phyloP scores from a whole-genome alignment of 2,113 vertebrate species.

The Climacteris rufus region DNA sequence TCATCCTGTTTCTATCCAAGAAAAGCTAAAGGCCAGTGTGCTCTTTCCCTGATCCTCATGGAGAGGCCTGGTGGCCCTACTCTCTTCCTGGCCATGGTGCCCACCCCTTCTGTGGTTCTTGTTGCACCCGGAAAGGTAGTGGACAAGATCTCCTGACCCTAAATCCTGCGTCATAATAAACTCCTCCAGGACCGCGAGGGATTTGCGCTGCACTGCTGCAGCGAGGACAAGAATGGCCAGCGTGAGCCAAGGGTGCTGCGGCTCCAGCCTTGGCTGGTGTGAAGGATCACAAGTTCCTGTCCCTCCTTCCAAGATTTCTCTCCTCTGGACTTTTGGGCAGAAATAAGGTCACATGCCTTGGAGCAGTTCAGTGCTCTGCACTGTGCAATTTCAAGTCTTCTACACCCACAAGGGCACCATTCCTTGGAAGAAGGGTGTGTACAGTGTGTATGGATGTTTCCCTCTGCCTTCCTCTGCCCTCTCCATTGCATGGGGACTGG shows the following conservation, averaged over 20 bases:
- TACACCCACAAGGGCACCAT: not conserved
- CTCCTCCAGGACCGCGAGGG: not conserved
- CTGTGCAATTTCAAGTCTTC: not conserved
- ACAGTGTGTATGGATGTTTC: rapidly evolving
- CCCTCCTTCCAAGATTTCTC: not conserved
- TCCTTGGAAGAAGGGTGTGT: not conserved
- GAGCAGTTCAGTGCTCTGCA: not conserved
- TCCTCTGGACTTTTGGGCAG: not conserved
- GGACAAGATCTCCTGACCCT: not conserved
- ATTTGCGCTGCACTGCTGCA: not conserved
- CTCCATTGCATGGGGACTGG: not conserved
- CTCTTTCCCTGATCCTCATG: not conserved
- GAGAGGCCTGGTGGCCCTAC: not conserved
- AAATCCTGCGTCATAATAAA: not conserved
- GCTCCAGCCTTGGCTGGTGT: slow-evolving; percentile 9
- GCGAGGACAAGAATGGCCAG: not conserved
- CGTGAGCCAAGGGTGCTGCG: rapidly evolving
- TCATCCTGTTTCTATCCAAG: not conserved
- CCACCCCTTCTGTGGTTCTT: not conserved
- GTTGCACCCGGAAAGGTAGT: not conserved
- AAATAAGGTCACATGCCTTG: not conserved
- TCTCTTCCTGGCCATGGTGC: not conserved
- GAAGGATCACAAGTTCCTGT: not conserved
- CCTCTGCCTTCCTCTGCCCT: not conserved
- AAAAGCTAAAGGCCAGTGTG: not conserved